Conservation (phyloP, 1,140 invertebrate species). For the Ephestia elutella region DNA sequence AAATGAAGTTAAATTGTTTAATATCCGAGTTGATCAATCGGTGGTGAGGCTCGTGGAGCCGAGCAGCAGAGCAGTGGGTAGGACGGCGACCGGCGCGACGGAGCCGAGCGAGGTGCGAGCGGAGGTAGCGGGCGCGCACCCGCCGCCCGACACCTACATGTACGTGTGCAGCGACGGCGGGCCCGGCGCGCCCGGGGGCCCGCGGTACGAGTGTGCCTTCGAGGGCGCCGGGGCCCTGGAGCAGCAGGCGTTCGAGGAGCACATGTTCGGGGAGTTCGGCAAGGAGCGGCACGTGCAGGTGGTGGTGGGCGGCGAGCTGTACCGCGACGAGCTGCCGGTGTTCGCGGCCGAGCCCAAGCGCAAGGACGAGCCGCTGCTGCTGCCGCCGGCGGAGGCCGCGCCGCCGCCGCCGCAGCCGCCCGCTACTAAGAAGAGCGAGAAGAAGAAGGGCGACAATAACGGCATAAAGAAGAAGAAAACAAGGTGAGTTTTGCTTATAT, state of each 20-base stretch:
- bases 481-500: slow-evolving; percentile 75
- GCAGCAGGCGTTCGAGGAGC: slow-evolving; percentile 83
- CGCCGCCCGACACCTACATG: slow-evolving; percentile 65
- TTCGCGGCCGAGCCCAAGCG: slow-evolving; percentile 64
- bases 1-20: slow-evolving; percentile 74
- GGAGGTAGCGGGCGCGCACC: slow-evolving; percentile 62
- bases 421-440: slow-evolving; percentile 79
- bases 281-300: slow-evolving; percentile 79
- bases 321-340: slow-evolving; percentile 71
- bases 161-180: slow-evolving; percentile 58
- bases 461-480: slow-evolving; percentile 96
- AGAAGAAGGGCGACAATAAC: slow-evolving; percentile 90
- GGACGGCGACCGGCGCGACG: slow-evolving; percentile 51
- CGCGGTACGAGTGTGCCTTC: slow-evolving; percentile 61
- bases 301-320: slow-evolving; percentile 79
- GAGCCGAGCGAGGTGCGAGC: slow-evolving; percentile 63
- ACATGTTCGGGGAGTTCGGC: slow-evolving; percentile 83
- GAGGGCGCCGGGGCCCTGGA: slow-evolving; percentile 75
- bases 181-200: slow-evolving; percentile 34
- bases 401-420: slow-evolving; percentile 44
- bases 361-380: slow-evolving; percentile 74
- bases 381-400: slow-evolving; percentile 54
- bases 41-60: slow-evolving; percentile 36
- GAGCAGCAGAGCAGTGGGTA: slow-evolving; percentile 25
- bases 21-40: slow-evolving; percentile 64